A percentile compares a stretch with the other conserved stretches of the same genome.
Evolutionary conservation across 2,888 invertebrate species (phyloP).

Genomic region (Siphonodentalium dalli): DNA sequence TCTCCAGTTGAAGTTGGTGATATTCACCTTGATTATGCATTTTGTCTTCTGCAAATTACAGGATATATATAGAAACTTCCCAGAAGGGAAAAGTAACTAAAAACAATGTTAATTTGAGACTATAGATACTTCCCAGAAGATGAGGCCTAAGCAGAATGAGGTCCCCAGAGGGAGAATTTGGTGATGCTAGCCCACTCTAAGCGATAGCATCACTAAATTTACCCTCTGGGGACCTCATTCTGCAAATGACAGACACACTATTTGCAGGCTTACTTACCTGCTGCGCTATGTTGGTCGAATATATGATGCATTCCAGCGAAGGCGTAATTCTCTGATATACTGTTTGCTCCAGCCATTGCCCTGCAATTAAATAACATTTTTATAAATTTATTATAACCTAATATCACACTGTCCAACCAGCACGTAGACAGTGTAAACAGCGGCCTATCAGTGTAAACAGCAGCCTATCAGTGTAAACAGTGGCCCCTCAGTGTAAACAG

Average conservation of each 20-base stretch:
- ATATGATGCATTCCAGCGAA: conserved; percentile 88
- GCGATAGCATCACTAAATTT: conserved; percentile 71
- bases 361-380: conserved; percentile 57
- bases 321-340: conserved; percentile 83
- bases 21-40: no score
- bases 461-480: no score
- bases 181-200: conserved; percentile 73
- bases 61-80: no score
- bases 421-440: no score
- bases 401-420: neutral
- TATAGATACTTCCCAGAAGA: conserved; percentile 43
- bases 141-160: conserved; percentile 87
- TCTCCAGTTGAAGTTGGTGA: neutral
- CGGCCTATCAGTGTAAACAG: no score
- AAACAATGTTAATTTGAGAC: neutral
- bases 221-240: no score
- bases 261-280: conserved; percentile 50
- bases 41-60: no score
- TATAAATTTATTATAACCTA: neutral
- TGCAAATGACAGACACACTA: neutral
- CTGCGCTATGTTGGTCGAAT: conserved; percentile 75
- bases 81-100: no score
- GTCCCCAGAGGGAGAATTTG: conserved; percentile 84
- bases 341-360: conserved; percentile 72
- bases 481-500: no score